A percentile compares a stretch with the other conserved stretches of the same genome.
Evolutionary conservation across 2,797 vertebrate genomes (phyloP).

Genomic region (Sebastes glaucus): DNA sequence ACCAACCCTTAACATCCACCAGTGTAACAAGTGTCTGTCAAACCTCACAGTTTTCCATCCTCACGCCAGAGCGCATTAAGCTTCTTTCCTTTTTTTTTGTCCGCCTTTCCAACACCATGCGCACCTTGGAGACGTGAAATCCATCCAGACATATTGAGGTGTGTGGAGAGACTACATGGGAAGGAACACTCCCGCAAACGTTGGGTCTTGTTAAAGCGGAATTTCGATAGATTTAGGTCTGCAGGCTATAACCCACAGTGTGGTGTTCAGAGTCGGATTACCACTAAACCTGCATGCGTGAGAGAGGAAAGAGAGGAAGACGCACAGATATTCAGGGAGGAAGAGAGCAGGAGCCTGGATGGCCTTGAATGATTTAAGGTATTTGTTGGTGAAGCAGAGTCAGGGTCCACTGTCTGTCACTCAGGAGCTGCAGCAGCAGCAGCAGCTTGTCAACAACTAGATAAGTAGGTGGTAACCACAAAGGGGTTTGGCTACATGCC

Average conservation of each 20-base stretch:
- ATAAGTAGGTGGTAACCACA: slow-evolving; percentile 68
- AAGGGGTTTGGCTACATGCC: slow-evolving; percentile 52
- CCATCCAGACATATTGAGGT: background rate
- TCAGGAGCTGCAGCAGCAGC: slow-evolving; percentile 31
- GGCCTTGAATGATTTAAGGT: slow-evolving; percentile 57
- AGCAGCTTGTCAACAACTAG: slow-evolving; percentile 64
- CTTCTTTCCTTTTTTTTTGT: background rate
- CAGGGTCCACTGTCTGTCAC: slow-evolving; percentile 56
- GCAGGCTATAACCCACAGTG: slow-evolving; percentile 56
- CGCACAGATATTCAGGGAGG: slow-evolving; percentile 6
- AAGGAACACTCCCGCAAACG: slow-evolving; percentile 29
- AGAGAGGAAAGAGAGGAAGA: slow-evolving; percentile 27
- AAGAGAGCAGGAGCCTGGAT: slow-evolving; percentile 4
- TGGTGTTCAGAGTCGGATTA: slow-evolving; percentile 79
- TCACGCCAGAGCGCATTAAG: background rate
- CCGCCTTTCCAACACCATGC: background rate
- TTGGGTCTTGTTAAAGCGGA: slow-evolving; percentile 53
- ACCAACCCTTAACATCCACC: slow-evolving; percentile 5
- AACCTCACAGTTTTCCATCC: slow-evolving; percentile 4
- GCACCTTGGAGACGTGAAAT: background rate
- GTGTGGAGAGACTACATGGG: background rate
- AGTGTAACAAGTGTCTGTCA: slow-evolving; percentile 50
- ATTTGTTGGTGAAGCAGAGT: slow-evolving; percentile 37
- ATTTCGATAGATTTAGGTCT: slow-evolving; percentile 63
- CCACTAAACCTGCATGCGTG: slow-evolving; percentile 73